Evolutionary conservation across 30 jellyfish, hydroid and myxozoan genomes (phyloP), one percentile per base, ranked within the genome.

Genomic region (Clytia hemisphaerica): DNA sequence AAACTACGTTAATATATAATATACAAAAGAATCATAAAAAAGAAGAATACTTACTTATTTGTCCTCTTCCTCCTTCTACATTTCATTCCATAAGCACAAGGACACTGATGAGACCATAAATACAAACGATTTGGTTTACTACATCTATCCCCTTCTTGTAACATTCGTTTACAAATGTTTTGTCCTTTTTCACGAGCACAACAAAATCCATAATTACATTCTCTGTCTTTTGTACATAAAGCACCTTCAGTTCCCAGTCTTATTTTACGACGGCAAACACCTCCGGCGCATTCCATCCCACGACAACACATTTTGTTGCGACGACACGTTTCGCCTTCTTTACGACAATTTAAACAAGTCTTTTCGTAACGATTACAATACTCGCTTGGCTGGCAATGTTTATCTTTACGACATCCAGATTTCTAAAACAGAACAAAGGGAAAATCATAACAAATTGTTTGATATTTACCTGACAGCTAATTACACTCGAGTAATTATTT

Each of bases 231-330:
- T 29, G 82, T 75, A 75, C 97, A 88, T 12, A 75, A 19, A 2
- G 97, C 83, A 4, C 90, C 93, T 37, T 57, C 79, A 4, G 38
- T 35, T 0, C 94, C 94, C 12, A 74, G 46, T 67, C 58, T 75
- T 30, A 44, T 62, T 10, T 45, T 47, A 1, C 80, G 81, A 12
- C 82, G 82, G 66, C 97, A 88, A 4, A 68, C 34, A 38, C 97
- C 94, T 33, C 93, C 48, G 28, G 77, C 86, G 37, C 97, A 88
- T 31, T 78, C 94, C 48, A 73, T 61, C n/a, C 97, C 97, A 32
- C 78, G 80, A 58, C 97, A 88, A 53, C 97, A 88, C 97, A 88
- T 88, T 30, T 79, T 79, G 51, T 88, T 79, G 42, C 97, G 80
- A 28, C 86, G 74, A 71, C 97, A 88, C 36, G 73, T 84, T 61